These are phyloP conservation scores for Hydropsyche betteni DNA, from an alignment of 2,888 invertebrate species.

Conservation along the genomic window DNA sequence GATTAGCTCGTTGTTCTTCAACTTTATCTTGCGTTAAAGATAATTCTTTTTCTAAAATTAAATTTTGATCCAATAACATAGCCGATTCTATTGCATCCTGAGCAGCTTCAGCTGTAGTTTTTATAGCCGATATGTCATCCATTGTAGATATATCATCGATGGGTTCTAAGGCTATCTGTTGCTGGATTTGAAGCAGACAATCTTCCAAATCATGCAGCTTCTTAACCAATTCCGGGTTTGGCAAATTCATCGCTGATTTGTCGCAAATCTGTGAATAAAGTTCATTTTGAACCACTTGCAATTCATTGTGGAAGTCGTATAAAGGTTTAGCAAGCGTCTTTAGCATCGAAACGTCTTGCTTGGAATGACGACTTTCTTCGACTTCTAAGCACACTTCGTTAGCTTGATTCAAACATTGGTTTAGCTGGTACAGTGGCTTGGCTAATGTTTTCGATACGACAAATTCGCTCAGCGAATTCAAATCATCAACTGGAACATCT, in stretches of 20 bases:
- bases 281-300: conserved; percentile 63
- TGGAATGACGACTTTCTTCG: conserved; percentile 41
- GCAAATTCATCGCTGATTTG: conserved; percentile 50
- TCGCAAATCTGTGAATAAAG: conserved; percentile 61
- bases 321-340: conserved; percentile 62
- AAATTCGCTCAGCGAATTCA: conserved; percentile 37
- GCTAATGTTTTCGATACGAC: conserved; percentile 55
- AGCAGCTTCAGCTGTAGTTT: conserved; percentile 65
- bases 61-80: conserved; percentile 57
- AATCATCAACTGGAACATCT: conserved; percentile 34
- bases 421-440: conserved; percentile 59
- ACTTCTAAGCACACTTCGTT: conserved; percentile 52
- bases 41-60: conserved; percentile 54
- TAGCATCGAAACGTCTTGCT: conserved; percentile 54
- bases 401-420: conserved; percentile 58
- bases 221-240: conserved; percentile 50
- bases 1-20: background rate
- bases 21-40: conserved; percentile 31
- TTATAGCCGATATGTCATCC: conserved; percentile 68
- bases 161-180: conserved; percentile 63
- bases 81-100: conserved; percentile 58
- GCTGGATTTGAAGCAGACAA: conserved; percentile 63
- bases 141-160: conserved; percentile 67
- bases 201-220: conserved; percentile 56
- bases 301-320: conserved; percentile 60